phyloP scores from a whole-genome alignment of 2,113 vertebrate genomes.

The Takifugu flavidus region DNA sequence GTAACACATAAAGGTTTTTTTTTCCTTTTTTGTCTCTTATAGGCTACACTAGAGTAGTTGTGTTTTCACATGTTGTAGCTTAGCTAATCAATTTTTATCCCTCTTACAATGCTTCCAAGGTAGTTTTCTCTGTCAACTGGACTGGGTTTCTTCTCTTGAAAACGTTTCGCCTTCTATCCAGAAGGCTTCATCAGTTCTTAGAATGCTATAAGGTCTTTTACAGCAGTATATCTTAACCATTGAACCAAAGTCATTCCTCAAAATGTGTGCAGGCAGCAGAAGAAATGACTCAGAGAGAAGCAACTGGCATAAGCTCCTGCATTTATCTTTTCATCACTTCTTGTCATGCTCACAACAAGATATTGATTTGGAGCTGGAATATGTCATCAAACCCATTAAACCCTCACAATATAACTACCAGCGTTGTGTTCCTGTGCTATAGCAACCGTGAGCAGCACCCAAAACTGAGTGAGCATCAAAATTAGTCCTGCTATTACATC shows the following conservation, averaged over 20 bases:
- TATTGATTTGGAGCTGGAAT: background rate
- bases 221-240: conserved; percentile 12
- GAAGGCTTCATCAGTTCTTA: conserved; percentile 3
- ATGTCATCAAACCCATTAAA: background rate
- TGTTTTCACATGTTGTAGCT: conserved; percentile 37
- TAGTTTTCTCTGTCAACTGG: too few species aligned
- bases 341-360: background rate
- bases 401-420: background rate
- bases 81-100: conserved; percentile 66
- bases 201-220: conserved; percentile 42
- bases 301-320: background rate
- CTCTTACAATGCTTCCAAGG: conserved; percentile 17
- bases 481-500: background rate
- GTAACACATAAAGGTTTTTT: conserved; percentile 16
- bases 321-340: background rate
- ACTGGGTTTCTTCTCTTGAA: too few species aligned
- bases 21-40: conserved; percentile 27
- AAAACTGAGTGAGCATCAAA: background rate
- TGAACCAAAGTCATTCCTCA: conserved; percentile 4
- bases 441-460: background rate
- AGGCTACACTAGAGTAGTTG: conserved; percentile 22
- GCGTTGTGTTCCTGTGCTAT: background rate
- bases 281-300: conserved; percentile 2
- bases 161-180: too few species aligned
- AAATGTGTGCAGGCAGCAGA: conserved; percentile 3